Base-by-base conservation (phyloP, 2,888 invertebrate genomes). In the Syritta pipiens region DNA sequence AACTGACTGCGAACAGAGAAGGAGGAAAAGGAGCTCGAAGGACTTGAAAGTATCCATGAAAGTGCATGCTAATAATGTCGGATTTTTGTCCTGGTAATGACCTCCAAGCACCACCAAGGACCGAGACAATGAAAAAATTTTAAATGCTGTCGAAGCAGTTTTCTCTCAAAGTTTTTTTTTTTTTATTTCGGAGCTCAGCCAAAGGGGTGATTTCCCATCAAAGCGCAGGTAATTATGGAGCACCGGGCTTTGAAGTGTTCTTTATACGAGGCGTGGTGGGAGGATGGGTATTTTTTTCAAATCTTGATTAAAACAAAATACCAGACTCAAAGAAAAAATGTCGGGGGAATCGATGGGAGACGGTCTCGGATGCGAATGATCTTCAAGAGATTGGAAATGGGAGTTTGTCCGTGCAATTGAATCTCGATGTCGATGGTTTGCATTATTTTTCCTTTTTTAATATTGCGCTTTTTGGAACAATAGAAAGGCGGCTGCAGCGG, bases 51-150 rank as follows among this genome's bases (percentile, higher is more conserved):
- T 4, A 20, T 6, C n/a, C n/a, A 17, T 20, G 22, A n/a, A 49
- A 32, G 40, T 44, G 17, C 62, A 49, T 55, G 69, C 40, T 60
- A 76, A 69, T 76, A 76, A 69, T 24, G 62, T 57, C 35, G 35
- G 55, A 48, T 76, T 57, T 49, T 42, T 57, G 49, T 63, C 35
- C 49, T 51, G 75, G 22, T 69, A 76, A 62, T 76, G 75, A 69
- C 69, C 69, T 57, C 32, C 26, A 76, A 69, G 69, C 26, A 44
- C 22, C 32, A 35, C 17, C 17, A 48, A n/a, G 9, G 42, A 55
- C 62, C 48, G 55, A 55, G 69, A 69, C 68, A 68, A 68, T 68
- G 69, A 40, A 55, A 68, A n/a, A 75, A 68, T 60, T 60, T 62
- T 62, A 76, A 76, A 57, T 40, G 68, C 49, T 57, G 55, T 69